Evolutionary conservation across 2,888 invertebrate species (phyloP).

Genomic region (Abrostola tripartita): DNA sequence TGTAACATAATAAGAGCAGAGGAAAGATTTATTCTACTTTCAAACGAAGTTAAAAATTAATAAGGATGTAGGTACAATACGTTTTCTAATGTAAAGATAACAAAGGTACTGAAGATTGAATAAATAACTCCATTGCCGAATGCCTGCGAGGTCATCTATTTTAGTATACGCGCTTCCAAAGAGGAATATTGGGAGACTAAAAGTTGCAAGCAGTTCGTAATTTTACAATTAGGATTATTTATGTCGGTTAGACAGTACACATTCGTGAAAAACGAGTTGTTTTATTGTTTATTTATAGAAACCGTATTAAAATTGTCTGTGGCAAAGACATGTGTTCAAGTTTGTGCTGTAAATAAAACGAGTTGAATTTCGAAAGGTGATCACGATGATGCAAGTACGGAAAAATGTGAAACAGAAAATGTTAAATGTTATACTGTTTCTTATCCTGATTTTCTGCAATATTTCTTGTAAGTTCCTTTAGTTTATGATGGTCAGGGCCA

Average conservation of each 20-base stretch:
- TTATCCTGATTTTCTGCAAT: constrained; percentile 19
- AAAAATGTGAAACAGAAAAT: constrained; percentile 5
- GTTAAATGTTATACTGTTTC: constrained; percentile 3
- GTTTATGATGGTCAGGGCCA: background rate
- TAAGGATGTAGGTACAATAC: background rate
- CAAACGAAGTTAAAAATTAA: background rate
- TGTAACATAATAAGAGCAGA: too few species aligned
- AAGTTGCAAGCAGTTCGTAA: constrained; percentile 21
- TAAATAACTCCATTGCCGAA: constrained; percentile 31
- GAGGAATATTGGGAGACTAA: constrained; percentile 14
- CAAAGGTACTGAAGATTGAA: constrained; percentile 11
- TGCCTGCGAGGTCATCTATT: constrained; percentile 53
- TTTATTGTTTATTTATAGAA: constrained; percentile 24
- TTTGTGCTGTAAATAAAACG: constrained; percentile 12
- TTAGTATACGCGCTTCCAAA: constrained; percentile 28
- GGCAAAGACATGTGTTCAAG: constrained; percentile 14
- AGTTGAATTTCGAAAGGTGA: constrained; percentile 19
- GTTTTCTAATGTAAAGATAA: background rate
- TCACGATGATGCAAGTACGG: constrained; percentile 11
- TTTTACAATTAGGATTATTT: constrained; percentile 3
- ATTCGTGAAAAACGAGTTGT: background rate
- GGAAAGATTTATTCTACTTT: too few species aligned
- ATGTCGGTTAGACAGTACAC: background rate
- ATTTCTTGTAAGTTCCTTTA: constrained; percentile 27
- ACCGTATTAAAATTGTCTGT: constrained; percentile 2